Evolutionary conservation across 2,888 invertebrate species (phyloP).

Genomic region (Hirtodrosophila duncani): DNA sequence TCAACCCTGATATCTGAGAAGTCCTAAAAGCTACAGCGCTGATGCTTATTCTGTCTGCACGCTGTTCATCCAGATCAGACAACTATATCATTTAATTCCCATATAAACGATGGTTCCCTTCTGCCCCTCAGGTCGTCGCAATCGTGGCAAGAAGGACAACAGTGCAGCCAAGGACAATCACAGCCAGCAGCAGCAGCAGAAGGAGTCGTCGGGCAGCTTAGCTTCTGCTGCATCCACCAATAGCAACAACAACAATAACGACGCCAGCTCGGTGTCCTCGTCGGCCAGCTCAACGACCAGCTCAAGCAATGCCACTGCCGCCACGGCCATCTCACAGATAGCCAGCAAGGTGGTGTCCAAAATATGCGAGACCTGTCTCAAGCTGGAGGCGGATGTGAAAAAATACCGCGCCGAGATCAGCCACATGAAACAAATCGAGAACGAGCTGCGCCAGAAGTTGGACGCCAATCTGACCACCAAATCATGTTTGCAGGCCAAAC

Average conservation of each 20-base stretch:
- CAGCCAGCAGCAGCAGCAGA: conserved; percentile 56
- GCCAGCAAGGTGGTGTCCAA: conserved; percentile 78
- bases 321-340: conserved; percentile 74
- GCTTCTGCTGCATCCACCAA: conserved; percentile 25
- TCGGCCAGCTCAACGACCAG: conserved; percentile 64
- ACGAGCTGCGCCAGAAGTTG: conserved; percentile 78
- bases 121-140: conserved; percentile 72
- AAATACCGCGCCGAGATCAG: conserved; percentile 77
- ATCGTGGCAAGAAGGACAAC: conserved; percentile 77
- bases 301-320: conserved; percentile 72
- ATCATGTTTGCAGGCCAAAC: conserved; percentile 87
- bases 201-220: conserved; percentile 51
- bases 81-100: background rate
- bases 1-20: too few species aligned
- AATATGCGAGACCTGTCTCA: conserved; percentile 78
- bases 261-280: conserved; percentile 61
- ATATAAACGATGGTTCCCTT: background rate
- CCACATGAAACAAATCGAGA: conserved; percentile 78
- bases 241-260: conserved; percentile 50
- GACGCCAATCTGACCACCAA: conserved; percentile 83
- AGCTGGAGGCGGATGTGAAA: conserved; percentile 77
- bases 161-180: conserved; percentile 78
- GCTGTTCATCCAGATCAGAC: too few species aligned
- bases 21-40: too few species aligned
- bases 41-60: too few species aligned